Conservation (phyloP, 2,888 invertebrate genomes). For the Diadromus collaris region DNA sequence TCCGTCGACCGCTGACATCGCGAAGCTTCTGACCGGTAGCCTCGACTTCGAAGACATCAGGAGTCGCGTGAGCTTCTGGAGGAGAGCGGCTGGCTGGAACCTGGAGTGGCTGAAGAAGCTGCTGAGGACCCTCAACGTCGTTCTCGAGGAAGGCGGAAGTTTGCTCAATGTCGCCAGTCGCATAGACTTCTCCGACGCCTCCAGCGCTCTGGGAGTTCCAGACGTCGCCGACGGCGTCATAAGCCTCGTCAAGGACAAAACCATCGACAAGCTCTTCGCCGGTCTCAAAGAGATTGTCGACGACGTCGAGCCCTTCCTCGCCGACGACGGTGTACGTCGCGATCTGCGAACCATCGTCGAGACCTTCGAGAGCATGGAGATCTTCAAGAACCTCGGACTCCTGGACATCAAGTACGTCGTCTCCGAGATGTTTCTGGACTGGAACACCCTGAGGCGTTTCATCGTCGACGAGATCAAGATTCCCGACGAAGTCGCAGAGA, state of each 20-base stretch:
- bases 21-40: conserved; percentile 66
- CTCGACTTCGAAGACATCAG: conserved; percentile 71
- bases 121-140: conserved; percentile 77
- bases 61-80: conserved; percentile 73
- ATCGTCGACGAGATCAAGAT: conserved; percentile 70
- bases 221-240: conserved; percentile 80
- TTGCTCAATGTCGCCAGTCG: conserved; percentile 80
- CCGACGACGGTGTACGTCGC: conserved; percentile 74
- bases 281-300: conserved; percentile 80
- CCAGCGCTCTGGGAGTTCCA: conserved; percentile 74
- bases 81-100: conserved; percentile 80
- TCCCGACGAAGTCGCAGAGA: conserved; percentile 66
- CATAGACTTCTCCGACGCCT: conserved; percentile 79
- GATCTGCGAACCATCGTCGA: conserved; percentile 79
- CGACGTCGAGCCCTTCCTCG: conserved; percentile 80
- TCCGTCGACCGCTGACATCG: conserved; percentile 68
- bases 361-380: conserved; percentile 79
- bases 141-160: conserved; percentile 79
- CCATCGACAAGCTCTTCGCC: conserved; percentile 79
- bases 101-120: conserved; percentile 81
- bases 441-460: conserved; percentile 73
- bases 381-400: conserved; percentile 80
- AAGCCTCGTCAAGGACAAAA: conserved; percentile 80
- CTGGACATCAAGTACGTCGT: conserved; percentile 79
- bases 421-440: conserved; percentile 75